These are phyloP conservation scores for Hypomecis punctinalis DNA, from an alignment of 2,888 invertebrate genomes.

Conservation along the genomic window DNA sequence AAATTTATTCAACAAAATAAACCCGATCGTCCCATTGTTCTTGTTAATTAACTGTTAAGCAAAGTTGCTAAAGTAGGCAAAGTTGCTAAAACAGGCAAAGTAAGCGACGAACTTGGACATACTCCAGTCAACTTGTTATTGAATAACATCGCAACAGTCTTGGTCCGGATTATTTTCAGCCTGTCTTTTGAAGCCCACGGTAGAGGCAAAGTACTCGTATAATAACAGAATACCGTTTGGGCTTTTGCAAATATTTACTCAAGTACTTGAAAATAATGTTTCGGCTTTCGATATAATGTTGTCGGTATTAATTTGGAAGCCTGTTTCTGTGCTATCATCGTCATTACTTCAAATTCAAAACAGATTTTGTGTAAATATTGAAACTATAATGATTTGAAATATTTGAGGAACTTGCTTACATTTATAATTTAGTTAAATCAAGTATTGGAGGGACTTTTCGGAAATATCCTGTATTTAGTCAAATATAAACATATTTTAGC, in stretches of 20 bases:
- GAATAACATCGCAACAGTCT: constrained; percentile 4
- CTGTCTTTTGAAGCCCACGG: constrained; percentile 2
- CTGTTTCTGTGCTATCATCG: background rate
- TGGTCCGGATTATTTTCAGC: constrained; percentile 8
- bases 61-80: background rate
- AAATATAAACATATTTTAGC: too few species aligned
- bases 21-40: background rate
- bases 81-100: background rate
- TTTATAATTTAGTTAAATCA: too few species aligned
- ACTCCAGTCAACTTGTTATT: background rate
- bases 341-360: background rate
- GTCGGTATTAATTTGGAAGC: background rate
- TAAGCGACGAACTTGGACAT: constrained; percentile 1
- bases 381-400: background rate
- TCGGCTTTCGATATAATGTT: background rate
- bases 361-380: background rate
- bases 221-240: constrained; percentile 12
- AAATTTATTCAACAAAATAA: constrained; percentile 4
- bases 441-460: too few species aligned
- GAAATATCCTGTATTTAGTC: too few species aligned
- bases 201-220: constrained; percentile 8
- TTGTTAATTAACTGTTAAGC: background rate
- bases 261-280: constrained; percentile 8
- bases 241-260: constrained; percentile 11
- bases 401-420: background rate